A percentile compares a stretch with the other conserved stretches of the same genome.
Evolutionary conservation across 2,888 invertebrate species (phyloP).

Genomic region (Patella ulyssiponensis): DNA sequence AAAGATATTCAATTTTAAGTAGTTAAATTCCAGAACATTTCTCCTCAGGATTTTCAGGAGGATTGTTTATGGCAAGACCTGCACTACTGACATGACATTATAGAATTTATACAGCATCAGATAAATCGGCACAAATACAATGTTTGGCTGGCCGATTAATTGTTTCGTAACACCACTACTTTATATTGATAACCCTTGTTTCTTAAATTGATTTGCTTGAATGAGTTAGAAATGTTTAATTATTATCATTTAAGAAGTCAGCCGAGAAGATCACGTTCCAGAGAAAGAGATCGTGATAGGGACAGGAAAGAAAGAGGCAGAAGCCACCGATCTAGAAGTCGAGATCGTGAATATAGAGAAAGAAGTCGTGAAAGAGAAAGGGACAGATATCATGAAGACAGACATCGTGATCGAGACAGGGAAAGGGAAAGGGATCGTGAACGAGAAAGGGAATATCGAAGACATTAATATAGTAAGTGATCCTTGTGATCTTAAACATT

Average conservation of each 20-base stretch:
- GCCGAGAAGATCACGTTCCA: slow-evolving; percentile 81
- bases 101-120: too few species aligned
- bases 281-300: slow-evolving; percentile 77
- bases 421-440: slow-evolving; percentile 43
- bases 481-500: too few species aligned
- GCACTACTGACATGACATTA: too few species aligned
- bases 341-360: slow-evolving; percentile 77
- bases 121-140: too few species aligned
- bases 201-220: too few species aligned
- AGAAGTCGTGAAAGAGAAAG: slow-evolving; percentile 76
- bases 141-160: too few species aligned
- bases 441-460: slow-evolving; percentile 57
- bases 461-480: slow-evolving; percentile 20
- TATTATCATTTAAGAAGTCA: slow-evolving; percentile 48
- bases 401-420: slow-evolving; percentile 74
- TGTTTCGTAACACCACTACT: too few species aligned
- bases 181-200: slow-evolving; percentile 25
- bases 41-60: too few species aligned
- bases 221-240: neutral
- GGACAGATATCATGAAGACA: slow-evolving; percentile 63
- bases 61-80: too few species aligned
- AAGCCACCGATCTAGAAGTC: slow-evolving; percentile 70
- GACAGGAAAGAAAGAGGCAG: slow-evolving; percentile 67
- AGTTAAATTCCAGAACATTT: too few species aligned
- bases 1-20: too few species aligned